phyloP scores from a whole-genome alignment of 2,888 invertebrate species.

The Eilema griseolum region DNA sequence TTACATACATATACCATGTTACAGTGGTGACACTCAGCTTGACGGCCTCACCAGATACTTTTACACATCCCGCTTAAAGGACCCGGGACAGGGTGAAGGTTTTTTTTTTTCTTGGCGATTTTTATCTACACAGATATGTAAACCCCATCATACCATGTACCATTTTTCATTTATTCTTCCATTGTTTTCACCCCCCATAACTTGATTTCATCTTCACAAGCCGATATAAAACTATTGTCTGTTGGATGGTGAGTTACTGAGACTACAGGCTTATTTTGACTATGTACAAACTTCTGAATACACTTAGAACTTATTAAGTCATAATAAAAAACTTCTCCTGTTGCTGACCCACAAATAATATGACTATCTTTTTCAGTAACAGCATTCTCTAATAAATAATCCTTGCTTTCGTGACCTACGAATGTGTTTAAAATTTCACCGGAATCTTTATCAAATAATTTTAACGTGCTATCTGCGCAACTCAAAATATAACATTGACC shows the following conservation, averaged over 20 bases:
- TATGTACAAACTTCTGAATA: conserved; percentile 81
- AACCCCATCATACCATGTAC: too few relatives aligned
- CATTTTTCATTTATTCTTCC: conserved; percentile 53
- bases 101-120: too few relatives aligned
- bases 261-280: conserved; percentile 89
- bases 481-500: conserved; percentile 96
- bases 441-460: conserved; percentile 94
- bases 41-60: too few relatives aligned
- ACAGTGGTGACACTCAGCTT: too few relatives aligned
- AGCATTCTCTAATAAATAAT: conserved; percentile 95
- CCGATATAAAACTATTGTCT: conserved; percentile 90
- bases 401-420: conserved; percentile 93
- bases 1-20: too few relatives aligned
- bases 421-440: conserved; percentile 88
- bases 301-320: conserved; percentile 92
- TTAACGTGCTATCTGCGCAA: conserved; percentile 93
- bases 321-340: conserved; percentile 95
- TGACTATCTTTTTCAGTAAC: conserved; percentile 94
- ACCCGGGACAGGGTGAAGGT: too few relatives aligned
- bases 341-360: conserved; percentile 96
- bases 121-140: too few relatives aligned
- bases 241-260: conserved; percentile 94
- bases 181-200: conserved; percentile 87
- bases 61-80: too few relatives aligned
- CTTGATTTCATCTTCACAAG: conserved; percentile 90